These are phyloP conservation scores for Endotricha flammealis DNA, from an alignment of 2,888 invertebrate genomes.

Conservation along the genomic window DNA sequence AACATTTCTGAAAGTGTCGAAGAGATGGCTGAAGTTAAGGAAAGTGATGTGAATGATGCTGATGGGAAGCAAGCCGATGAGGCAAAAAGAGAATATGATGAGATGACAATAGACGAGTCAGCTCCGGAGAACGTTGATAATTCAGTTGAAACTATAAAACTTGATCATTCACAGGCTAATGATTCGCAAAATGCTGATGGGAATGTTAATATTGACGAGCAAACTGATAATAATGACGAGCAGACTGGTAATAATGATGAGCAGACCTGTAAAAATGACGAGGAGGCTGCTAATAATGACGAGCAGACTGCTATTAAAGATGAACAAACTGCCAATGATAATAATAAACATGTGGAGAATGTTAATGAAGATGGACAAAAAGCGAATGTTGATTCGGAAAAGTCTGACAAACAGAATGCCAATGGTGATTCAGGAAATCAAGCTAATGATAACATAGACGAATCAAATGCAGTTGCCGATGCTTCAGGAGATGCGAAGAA, in stretches of 20 bases:
- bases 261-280: too few relatives aligned
- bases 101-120: too few relatives aligned
- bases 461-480: slow-evolving; percentile 3
- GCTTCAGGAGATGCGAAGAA: slow-evolving; percentile 10
- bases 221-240: slow-evolving; percentile 7
- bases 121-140: not conserved
- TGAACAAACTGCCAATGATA: slow-evolving; percentile 7
- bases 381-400: slow-evolving; percentile 1
- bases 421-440: slow-evolving; percentile 9
- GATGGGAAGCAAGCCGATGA: too few relatives aligned
- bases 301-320: slow-evolving; percentile 11
- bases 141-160: not conserved
- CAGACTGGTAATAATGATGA: too few relatives aligned
- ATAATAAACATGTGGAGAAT: slow-evolving; percentile 5
- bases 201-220: slow-evolving; percentile 12
- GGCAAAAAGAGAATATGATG: too few relatives aligned
- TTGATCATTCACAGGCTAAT: too few relatives aligned
- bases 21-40: slow-evolving; percentile 9
- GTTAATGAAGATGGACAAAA: slow-evolving; percentile 7
- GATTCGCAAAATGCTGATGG: too few relatives aligned
- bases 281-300: slow-evolving; percentile 6
- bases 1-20: slow-evolving; percentile 11
- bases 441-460: slow-evolving; percentile 7
- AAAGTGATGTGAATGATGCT: too few relatives aligned
- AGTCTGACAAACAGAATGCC: not conserved